A percentile compares a stretch with the other conserved stretches of the same genome.
Evolutionary conservation across 2,888 invertebrate genomes (phyloP).

Genomic region (Bruchidius siliquastri): DNA sequence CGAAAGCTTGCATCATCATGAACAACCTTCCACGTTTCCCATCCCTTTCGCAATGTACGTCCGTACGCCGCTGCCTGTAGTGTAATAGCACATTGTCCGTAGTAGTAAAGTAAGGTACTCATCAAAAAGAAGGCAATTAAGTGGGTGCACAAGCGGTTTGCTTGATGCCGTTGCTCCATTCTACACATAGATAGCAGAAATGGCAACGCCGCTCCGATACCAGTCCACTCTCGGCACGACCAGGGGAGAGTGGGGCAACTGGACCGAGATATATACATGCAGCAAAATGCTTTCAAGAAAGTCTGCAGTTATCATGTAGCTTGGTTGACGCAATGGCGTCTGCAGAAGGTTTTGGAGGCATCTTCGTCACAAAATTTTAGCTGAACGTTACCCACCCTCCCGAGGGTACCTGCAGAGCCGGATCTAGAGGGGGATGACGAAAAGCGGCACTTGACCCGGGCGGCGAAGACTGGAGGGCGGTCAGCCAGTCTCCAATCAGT

Average conservation of each 20-base stretch:
- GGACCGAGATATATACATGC: not conserved
- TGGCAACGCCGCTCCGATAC: slow-evolving; percentile 12
- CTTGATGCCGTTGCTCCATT: not conserved
- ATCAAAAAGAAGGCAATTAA: slow-evolving; percentile 28
- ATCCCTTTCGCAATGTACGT: not conserved
- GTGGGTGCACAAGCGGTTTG: slow-evolving; percentile 13
- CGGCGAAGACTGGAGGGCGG: too few relatives aligned
- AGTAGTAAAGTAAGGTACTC: slow-evolving; percentile 19
- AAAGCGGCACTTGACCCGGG: too few relatives aligned
- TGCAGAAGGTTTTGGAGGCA: too few relatives aligned
- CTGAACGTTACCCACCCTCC: too few relatives aligned
- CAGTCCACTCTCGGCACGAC: slow-evolving; percentile 1
- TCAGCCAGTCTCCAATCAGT: too few relatives aligned
- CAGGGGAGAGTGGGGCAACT: slow-evolving; percentile 7
- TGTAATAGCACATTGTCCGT: slow-evolving; percentile 7
- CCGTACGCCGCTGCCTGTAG: not conserved
- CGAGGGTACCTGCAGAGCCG: too few relatives aligned
- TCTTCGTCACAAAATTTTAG: too few relatives aligned
- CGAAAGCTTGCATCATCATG: too few relatives aligned
- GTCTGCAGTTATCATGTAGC: too few relatives aligned
- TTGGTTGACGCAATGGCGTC: too few relatives aligned
- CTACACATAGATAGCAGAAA: not conserved
- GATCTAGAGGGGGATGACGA: too few relatives aligned
- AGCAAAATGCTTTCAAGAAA: too few relatives aligned
- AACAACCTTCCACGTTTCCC: not conserved